These are phyloP conservation scores for Taurulus bubalis DNA, from an alignment of 2,113 vertebrate genomes.

Conservation along the genomic window DNA sequence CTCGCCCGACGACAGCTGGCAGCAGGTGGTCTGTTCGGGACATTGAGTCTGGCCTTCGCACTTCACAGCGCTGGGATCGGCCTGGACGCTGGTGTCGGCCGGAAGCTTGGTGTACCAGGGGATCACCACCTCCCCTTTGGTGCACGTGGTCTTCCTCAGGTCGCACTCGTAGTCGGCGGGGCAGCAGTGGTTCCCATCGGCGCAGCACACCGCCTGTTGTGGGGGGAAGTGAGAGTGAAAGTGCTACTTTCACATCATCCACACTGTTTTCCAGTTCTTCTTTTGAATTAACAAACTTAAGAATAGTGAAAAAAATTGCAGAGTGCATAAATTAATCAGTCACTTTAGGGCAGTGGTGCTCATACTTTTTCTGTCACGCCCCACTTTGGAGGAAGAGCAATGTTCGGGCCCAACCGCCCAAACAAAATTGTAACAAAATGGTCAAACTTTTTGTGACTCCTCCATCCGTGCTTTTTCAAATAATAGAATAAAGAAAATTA, in stretches of 20 bases:
- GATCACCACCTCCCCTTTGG: slow-evolving; percentile 64
- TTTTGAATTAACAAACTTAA: neutral
- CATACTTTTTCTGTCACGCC: too few relatives aligned
- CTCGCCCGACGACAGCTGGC: slow-evolving; percentile 55
- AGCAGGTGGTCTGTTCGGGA: slow-evolving; percentile 70
- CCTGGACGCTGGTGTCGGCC: slow-evolving; percentile 10
- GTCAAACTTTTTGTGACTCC: too few relatives aligned
- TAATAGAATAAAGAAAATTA: too few relatives aligned
- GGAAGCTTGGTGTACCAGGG: slow-evolving; percentile 81
- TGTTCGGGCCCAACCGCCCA: too few relatives aligned
- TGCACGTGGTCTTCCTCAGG: slow-evolving; percentile 35
- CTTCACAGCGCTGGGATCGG: slow-evolving; percentile 5
- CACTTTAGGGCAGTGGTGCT: too few relatives aligned
- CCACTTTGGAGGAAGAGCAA: too few relatives aligned
- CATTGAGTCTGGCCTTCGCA: slow-evolving; percentile 57
- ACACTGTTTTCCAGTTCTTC: slow-evolving; percentile 34
- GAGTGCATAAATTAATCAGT: neutral
- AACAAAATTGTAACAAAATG: too few relatives aligned
- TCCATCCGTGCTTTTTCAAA: too few relatives aligned
- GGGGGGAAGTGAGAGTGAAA: slow-evolving; percentile 36
- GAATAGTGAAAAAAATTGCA: neutral
- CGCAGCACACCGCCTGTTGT: slow-evolving; percentile 81
- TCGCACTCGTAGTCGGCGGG: slow-evolving; percentile 73
- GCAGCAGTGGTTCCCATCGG: slow-evolving; percentile 79
- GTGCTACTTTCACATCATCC: slow-evolving; percentile 5